Evolutionary conservation across 2,113 vertebrate species (phyloP).

Genomic region (Nibea coibor): DNA sequence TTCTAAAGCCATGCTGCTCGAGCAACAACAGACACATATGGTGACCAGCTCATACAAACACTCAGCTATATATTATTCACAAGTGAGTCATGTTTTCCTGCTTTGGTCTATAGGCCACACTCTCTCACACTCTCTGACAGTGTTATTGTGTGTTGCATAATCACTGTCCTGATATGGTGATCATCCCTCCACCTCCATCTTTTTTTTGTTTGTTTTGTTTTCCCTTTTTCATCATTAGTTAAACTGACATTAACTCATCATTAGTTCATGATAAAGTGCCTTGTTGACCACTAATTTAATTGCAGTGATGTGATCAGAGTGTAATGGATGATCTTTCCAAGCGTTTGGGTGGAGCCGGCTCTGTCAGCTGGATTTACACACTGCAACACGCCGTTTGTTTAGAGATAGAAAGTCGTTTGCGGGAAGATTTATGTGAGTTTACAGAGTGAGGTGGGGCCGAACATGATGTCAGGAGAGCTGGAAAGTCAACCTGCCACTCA

Average conservation of each 20-base stretch:
- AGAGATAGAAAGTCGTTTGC: not conserved
- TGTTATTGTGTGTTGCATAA: constrained; percentile 40
- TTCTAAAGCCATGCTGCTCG: constrained; percentile 5
- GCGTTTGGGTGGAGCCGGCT: constrained; percentile 10
- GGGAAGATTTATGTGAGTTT: not conserved
- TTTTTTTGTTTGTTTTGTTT: not conserved
- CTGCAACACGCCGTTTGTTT: not conserved
- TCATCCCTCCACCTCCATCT: constrained; percentile 24
- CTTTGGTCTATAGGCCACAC: not conserved
- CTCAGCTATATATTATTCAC: constrained; percentile 19
- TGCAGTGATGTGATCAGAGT: constrained; percentile 35
- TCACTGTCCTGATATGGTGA: constrained; percentile 36
- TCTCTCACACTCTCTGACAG: constrained; percentile 4
- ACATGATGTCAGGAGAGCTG: constrained; percentile 1
- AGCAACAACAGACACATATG: constrained; percentile 28
- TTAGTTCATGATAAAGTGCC: constrained; percentile 21
- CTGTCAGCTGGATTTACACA: constrained; percentile 4
- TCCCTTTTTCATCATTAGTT: constrained; percentile 6
- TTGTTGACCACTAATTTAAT: constrained; percentile 53
- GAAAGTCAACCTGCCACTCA: not conserved
- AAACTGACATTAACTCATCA: constrained; percentile 11
- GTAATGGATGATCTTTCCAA: constrained; percentile 40
- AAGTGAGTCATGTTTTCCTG: constrained; percentile 58
- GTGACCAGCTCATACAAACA: constrained; percentile 29
- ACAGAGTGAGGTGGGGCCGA: not conserved